Percentiles rank a stretch among this genome's conserved stretches.
Conservation (phyloP, 2,797 vertebrate species). For the Antennarius maculatus region DNA sequence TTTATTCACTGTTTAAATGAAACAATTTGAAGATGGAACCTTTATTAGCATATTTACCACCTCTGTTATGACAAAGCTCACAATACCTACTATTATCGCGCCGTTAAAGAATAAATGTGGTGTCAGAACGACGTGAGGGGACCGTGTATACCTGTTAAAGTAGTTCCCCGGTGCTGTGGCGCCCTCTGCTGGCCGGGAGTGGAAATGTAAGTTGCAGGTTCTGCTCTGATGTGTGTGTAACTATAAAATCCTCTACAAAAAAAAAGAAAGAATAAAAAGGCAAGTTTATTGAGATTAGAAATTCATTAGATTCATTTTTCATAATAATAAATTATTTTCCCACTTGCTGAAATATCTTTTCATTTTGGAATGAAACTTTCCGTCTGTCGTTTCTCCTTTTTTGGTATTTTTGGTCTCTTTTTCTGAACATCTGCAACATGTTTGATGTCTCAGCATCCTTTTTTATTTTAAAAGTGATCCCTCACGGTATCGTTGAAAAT, state of each 20-base stretch:
- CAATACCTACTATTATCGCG: not conserved
- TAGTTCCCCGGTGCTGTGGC: constrained; percentile 57
- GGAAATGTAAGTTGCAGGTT: constrained; percentile 1
- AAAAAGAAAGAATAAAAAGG: not conserved
- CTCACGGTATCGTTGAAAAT: constrained; percentile 61
- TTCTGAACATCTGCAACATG: constrained; percentile 71
- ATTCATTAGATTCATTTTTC: not conserved
- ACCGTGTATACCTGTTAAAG: not conserved
- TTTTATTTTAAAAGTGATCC: constrained; percentile 64
- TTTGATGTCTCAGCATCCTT: constrained; percentile 51
- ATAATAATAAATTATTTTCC: not conserved
- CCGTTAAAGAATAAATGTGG: constrained; percentile 1
- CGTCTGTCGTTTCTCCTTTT: not conserved
- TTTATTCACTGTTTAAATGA: not conserved
- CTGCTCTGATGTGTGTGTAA: no score
- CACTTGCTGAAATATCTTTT: not conserved
- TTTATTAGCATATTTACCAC: not conserved
- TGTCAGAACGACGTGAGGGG: constrained; percentile 17
- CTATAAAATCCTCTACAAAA: no score
- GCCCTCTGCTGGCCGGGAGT: constrained; percentile 62
- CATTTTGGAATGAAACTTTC: no score
- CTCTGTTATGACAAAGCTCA: not conserved
- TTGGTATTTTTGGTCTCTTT: constrained; percentile 25
- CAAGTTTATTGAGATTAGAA: not conserved
- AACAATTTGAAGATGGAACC: not conserved